Conservation (phyloP, 2,113 vertebrate species). For the Clarias batrachus region DNA sequence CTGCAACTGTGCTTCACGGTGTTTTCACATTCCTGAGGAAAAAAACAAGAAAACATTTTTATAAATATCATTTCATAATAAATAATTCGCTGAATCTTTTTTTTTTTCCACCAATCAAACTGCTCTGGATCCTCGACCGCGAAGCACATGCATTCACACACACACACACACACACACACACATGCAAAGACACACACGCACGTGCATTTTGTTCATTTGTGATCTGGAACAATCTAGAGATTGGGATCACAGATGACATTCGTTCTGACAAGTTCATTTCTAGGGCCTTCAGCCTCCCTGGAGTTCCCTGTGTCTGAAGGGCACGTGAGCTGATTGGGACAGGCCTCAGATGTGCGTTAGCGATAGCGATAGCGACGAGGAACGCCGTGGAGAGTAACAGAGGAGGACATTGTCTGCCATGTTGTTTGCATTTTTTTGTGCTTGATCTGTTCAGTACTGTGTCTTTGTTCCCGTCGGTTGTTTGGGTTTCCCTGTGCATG, state of each 20-base stretch:
- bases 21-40: constrained; percentile 49
- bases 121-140: neutral
- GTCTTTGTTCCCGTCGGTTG: constrained; percentile 40
- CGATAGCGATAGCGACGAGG: constrained; percentile 8
- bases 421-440: constrained; percentile 9
- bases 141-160: neutral
- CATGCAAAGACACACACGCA: neutral
- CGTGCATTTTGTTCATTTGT: neutral
- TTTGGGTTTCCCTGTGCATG: constrained; percentile 53
- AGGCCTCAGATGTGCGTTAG: neutral
- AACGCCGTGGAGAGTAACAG: constrained; percentile 15
- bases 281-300: neutral
- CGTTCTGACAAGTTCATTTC: neutral
- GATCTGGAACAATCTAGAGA: neutral
- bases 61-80: neutral
- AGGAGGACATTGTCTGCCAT: constrained; percentile 29
- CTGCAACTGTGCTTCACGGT: constrained; percentile 62
- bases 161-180: neutral
- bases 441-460: constrained; percentile 22
- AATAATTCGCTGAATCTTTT: neutral
- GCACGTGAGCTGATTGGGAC: neutral
- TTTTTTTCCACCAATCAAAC: too few species aligned
- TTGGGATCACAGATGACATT: neutral
- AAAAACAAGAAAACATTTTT: constrained; percentile 5
- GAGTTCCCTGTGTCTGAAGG: neutral